Evolutionary conservation across 1,140 invertebrate species (phyloP), one percentile per base, ranked within the genome.

Genomic region (Achatina immaculata): DNA sequence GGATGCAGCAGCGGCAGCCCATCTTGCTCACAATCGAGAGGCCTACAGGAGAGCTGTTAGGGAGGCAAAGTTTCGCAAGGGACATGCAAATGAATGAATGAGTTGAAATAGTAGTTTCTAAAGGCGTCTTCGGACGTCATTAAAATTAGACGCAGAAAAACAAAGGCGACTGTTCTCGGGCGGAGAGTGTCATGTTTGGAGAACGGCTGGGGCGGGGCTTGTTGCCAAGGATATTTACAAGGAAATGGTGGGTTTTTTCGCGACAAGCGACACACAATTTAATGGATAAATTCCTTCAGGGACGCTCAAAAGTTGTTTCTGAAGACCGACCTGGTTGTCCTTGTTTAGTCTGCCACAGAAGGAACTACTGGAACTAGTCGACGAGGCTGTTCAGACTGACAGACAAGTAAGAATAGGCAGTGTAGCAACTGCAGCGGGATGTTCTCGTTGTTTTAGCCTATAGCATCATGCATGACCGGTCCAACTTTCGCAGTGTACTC

Each of bases 281-380:
- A 28, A 28, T 62, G 3, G 58, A 62, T 31, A 62, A 16, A 62
- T 62, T 62, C 21, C 31, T 28, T 62, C 28, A 62, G 6, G n/a
- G 58, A 31, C 58, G 58, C 28, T 62, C 16, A 28, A 28, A 62
- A 62, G 31, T 34, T 62, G 58, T 62, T 62, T 4, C 28, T 62
- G 58, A 62, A 62, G 28, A 31, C n/a, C 58, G 58, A 62, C 28
- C 58, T 62, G 58, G 28, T 62, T 28, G 58, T 62, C 58, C 58
- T n/a, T 62, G 19, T 62, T 34, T 4, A 62, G 28, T 31, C 31
- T 62, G 58, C 58, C 4, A 62, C 58, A 62, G 58, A 62, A 31
- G n/a, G n/a, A 62, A 14, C 58, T 31, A 28, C n/a, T 62, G 58
- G 4, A 4, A 9, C 58, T 6, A 28, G 58, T 62, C 7, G 58